Evolutionary conservation across 2,888 invertebrate species (phyloP).

Genomic region (Hetaerina titia): DNA sequence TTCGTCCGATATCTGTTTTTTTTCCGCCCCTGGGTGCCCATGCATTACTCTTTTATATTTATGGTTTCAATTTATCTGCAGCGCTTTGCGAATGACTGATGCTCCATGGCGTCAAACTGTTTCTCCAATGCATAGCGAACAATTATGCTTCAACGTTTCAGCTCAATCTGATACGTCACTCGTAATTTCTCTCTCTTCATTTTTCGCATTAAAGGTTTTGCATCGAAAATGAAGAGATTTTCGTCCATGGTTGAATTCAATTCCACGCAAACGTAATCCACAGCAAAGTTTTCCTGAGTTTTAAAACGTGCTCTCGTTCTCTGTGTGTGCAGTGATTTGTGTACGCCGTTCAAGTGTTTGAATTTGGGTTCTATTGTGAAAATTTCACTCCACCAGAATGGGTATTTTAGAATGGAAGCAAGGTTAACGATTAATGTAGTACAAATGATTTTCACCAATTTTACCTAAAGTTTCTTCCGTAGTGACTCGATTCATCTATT

Average conservation of each 20-base stretch:
- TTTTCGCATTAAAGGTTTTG: slow-evolving; percentile 27
- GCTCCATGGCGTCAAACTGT: not conserved
- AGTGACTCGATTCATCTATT: too few relatives aligned
- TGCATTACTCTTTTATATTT: not conserved
- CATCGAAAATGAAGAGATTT: not conserved
- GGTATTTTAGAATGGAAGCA: too few relatives aligned
- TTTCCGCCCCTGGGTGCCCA: not conserved
- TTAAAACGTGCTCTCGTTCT: too few relatives aligned
- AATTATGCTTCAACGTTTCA: not conserved
- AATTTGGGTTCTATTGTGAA: too few relatives aligned
- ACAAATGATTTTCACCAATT: too few relatives aligned
- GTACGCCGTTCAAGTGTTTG: too few relatives aligned
- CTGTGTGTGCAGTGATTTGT: too few relatives aligned
- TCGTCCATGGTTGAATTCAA: not conserved
- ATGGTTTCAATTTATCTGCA: not conserved
- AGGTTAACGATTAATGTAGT: too few relatives aligned
- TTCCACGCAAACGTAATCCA: not conserved
- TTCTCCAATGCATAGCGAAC: not conserved
- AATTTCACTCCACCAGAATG: too few relatives aligned
- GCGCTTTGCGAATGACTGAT: not conserved
- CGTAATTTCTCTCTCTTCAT: slow-evolving; percentile 26
- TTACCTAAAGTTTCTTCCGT: too few relatives aligned
- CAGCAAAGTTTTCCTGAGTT: not conserved
- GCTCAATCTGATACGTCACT: slow-evolving; percentile 29
- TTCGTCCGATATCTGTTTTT: not conserved